These are phyloP conservation scores for Ecdyonurus torrentis DNA, from an alignment of 2,888 invertebrate genomes.

Conservation along the genomic window DNA sequence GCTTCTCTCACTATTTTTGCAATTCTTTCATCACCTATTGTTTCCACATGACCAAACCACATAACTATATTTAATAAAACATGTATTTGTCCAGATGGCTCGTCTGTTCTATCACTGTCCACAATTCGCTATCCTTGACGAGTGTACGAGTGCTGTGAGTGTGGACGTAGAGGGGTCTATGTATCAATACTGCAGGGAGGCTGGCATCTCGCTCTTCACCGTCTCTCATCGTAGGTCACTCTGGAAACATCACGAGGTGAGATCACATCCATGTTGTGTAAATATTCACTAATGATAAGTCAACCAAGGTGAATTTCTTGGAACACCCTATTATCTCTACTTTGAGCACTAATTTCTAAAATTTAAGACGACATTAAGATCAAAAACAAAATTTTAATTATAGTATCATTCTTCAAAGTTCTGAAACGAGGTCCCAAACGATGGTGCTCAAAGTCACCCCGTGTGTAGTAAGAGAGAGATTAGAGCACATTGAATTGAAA, in stretches of 20 bases:
- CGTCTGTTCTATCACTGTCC: conserved; percentile 93
- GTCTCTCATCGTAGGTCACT: conserved; percentile 93
- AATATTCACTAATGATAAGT: no score
- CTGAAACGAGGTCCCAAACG: no score
- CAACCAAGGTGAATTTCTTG: no score
- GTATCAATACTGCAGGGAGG: conserved; percentile 85
- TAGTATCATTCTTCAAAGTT: no score
- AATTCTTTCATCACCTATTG: no score
- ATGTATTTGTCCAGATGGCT: conserved; percentile 52
- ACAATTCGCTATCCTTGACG: conserved; percentile 96
- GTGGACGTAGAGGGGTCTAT: conserved; percentile 96
- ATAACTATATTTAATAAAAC: conserved; percentile 5
- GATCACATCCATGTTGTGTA: not conserved
- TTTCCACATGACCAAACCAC: conserved; percentile 1
- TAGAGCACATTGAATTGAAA: no score
- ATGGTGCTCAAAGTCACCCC: no score
- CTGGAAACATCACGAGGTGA: conserved; percentile 85
- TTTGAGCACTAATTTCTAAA: no score
- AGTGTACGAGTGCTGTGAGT: conserved; percentile 97
- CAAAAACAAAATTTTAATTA: no score
- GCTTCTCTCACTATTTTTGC: not conserved
- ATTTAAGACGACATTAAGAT: no score
- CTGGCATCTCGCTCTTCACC: conserved; percentile 85
- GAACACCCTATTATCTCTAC: no score
- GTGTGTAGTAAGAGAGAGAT: no score